Evolutionary conservation across 1,140 invertebrate genomes (phyloP), one percentile per base, ranked within the genome.

Genomic region (Hyphantria cunea): DNA sequence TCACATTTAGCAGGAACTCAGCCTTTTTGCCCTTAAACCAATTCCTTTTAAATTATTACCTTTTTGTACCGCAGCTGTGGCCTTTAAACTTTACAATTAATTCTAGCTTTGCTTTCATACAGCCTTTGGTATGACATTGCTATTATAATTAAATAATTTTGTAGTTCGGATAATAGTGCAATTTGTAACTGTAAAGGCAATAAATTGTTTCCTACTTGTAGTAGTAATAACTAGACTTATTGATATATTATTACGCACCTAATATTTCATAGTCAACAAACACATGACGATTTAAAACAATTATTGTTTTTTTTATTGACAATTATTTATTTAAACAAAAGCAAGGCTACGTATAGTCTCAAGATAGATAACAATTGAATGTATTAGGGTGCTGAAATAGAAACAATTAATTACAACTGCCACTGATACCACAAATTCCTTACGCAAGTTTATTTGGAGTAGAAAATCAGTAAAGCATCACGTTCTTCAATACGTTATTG

Each of bases 131-230:
- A n/a, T 58, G 55, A 49, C 55, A 58, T 58, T 58, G 55, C 45
- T 2, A 41, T 33, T 7, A 45, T 45, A 58, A 58, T 58, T 58
- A 58, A 58, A 58, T 49, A 58, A 58, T 58, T 58, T 58, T 58
- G 44, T 49, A 48, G 55, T 48, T 45, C 45, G 48, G 14, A 33
- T 49, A 49, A 58, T 58, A 37, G 44, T 8, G 34, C 33, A 48
- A 58, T 58, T 58, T 58, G 55, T 44, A 44, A n/a, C 9, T 44
- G 34, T 11, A 37, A 58, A 58, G 55, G 33, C 44, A 58, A 7
- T 34, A 58, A 58, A 58, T 49, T 32, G 55, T 58, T 58, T 58
- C 55, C 55, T 58, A 58, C 37, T 45, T 5, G 5, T 25, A 3
- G 17, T 1, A 25, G 17, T 25, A 25, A 25, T 25, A 25, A 25